These are phyloP conservation scores for Drosophila quinaria DNA, from an alignment of 2,888 invertebrate species.

Conservation along the genomic window DNA sequence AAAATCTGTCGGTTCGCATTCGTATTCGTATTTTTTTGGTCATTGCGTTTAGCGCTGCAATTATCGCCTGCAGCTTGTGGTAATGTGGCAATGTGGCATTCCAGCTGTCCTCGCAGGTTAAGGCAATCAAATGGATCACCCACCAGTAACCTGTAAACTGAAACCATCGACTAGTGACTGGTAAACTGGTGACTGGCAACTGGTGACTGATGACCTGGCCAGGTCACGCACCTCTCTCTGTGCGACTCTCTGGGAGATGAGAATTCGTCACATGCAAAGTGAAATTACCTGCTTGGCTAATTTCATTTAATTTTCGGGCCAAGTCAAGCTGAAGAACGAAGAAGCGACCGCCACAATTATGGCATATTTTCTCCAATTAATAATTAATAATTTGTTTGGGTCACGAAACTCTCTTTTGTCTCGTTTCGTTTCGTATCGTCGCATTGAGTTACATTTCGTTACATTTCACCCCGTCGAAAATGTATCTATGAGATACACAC, in stretches of 20 bases:
- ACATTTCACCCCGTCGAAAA: conserved; percentile 19
- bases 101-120: conserved; percentile 80
- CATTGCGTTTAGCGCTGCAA: conserved; percentile 73
- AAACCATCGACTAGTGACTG: background rate
- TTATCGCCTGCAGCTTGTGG: conserved; percentile 64
- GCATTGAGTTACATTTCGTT: conserved; percentile 19
- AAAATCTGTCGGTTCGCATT: conserved; percentile 12
- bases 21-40: conserved; percentile 44
- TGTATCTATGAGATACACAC: conserved; percentile 57
- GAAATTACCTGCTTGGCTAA: conserved; percentile 78
- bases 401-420: conserved; percentile 72
- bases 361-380: conserved; percentile 82
- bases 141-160: conserved; percentile 49
- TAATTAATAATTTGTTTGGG: conserved; percentile 84
- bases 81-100: conserved; percentile 22
- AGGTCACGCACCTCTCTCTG: conserved; percentile 21
- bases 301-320: conserved; percentile 83
- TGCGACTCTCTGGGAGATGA: background rate
- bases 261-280: conserved; percentile 78
- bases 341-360: conserved; percentile 82
- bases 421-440: conserved; percentile 31
- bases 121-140: conserved; percentile 81
- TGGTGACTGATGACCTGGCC: conserved; percentile 20
- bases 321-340: conserved; percentile 55
- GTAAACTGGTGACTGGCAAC: conserved; percentile 1